A percentile compares a stretch with the other conserved stretches of the same genome.
phyloP scores from a whole-genome alignment of 2,888 invertebrate species.

The Fissipunctia ypsillon region DNA sequence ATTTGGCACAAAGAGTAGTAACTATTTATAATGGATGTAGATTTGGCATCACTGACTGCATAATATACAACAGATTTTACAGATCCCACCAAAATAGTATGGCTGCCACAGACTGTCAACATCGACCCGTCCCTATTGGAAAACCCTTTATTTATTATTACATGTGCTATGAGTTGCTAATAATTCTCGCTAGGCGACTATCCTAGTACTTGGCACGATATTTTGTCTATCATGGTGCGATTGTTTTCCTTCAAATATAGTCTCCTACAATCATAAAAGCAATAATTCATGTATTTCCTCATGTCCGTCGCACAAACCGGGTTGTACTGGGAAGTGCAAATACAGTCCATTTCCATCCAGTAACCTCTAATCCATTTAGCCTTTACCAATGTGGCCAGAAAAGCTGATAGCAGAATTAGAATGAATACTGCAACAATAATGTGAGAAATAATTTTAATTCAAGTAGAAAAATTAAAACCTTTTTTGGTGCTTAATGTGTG shows the following conservation, averaged over 20 bases:
- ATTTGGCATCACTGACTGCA: no score
- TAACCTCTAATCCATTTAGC: conserved; percentile 33
- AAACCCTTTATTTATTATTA: conserved; percentile 5
- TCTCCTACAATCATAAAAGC: conserved; percentile 69
- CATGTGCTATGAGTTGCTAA: neutral
- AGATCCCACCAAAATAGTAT: no score
- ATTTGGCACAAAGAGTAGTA: no score
- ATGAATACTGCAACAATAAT: conserved; percentile 58
- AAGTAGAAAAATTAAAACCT: neutral
- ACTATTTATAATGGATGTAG: no score
- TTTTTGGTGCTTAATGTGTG: neutral
- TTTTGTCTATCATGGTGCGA: conserved; percentile 46
- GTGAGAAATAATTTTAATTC: neutral
- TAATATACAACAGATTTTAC: no score
- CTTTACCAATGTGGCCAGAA: conserved; percentile 23
- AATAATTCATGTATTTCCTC: conserved; percentile 70
- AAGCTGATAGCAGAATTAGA: conserved; percentile 47
- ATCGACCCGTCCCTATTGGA: no score
- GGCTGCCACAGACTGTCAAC: no score
- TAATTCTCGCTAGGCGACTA: no score
- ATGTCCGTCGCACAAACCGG: conserved; percentile 73
- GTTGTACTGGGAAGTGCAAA: conserved; percentile 73
- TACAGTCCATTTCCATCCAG: conserved; percentile 61
- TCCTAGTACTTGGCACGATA: conserved; percentile 64
- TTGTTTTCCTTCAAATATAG: conserved; percentile 58